Percentiles rank a stretch among this genome's conserved stretches.
Conservation (phyloP, 2,888 invertebrate species). For the Trichopoda pennipes region DNA sequence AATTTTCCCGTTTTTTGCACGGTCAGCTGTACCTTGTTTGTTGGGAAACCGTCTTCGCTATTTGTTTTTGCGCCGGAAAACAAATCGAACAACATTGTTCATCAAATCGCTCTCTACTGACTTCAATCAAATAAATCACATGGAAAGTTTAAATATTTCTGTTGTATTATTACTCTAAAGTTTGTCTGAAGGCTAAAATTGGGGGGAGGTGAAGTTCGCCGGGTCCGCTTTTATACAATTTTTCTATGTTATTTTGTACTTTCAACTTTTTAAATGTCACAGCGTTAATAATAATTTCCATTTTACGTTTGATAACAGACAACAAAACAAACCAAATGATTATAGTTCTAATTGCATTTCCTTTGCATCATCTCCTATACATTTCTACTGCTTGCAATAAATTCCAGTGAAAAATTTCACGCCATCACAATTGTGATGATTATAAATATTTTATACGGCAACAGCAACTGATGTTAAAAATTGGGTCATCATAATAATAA, state of each 20-base stretch:
- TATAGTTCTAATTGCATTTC: conserved; percentile 41
- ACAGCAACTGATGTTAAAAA: conserved; percentile 54
- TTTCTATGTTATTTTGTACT: neutral
- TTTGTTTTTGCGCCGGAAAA: too few species aligned
- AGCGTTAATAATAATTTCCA: conserved; percentile 46
- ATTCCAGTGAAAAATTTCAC: conserved; percentile 62
- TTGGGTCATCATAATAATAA: conserved; percentile 62
- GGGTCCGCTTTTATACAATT: too few species aligned
- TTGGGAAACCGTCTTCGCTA: too few species aligned
- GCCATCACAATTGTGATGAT: conserved; percentile 61
- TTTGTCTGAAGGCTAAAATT: too few species aligned
- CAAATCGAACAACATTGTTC: too few species aligned
- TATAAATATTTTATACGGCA: conserved; percentile 42
- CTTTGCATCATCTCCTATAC: conserved; percentile 25
- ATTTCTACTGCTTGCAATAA: conserved; percentile 16
- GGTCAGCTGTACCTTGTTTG: too few species aligned
- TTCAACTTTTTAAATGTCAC: conserved; percentile 30
- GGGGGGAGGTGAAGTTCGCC: too few species aligned
- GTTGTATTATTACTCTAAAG: too few species aligned
- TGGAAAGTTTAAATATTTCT: too few species aligned
- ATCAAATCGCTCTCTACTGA: too few species aligned
- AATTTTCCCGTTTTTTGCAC: too few species aligned
- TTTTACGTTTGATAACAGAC: conserved; percentile 37
- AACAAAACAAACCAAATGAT: conserved; percentile 50
- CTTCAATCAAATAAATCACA: too few species aligned